These are phyloP conservation scores for Pasiphila rectangulata DNA, from an alignment of 2,888 invertebrate species.

Conservation along the genomic window DNA sequence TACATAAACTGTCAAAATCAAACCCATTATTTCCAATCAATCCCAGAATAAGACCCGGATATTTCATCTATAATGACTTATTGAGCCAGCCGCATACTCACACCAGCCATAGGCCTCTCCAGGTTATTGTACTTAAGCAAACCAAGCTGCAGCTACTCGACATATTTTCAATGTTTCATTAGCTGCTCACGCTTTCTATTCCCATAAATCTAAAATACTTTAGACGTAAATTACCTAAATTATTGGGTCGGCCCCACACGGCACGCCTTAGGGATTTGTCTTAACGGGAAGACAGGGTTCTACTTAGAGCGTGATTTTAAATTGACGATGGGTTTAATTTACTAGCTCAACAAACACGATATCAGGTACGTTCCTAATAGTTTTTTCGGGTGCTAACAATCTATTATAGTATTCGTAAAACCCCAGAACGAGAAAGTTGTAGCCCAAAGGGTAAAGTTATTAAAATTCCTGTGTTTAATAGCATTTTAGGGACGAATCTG, in stretches of 20 bases:
- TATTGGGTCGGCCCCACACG: constrained; percentile 39
- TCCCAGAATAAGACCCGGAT: too few species aligned
- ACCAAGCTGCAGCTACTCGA: constrained; percentile 7
- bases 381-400: constrained; percentile 18
- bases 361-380: background rate
- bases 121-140: constrained; percentile 25
- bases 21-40: too few species aligned
- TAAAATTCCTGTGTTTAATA: constrained; percentile 16
- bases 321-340: constrained; percentile 6
- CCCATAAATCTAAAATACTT: constrained; percentile 40
- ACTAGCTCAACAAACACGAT: constrained; percentile 12
- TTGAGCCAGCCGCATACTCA: background rate
- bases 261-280: constrained; percentile 32
- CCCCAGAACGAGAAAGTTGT: constrained; percentile 8
- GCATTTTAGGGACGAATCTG: constrained; percentile 3
- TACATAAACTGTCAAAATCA: too few species aligned
- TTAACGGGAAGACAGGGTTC: constrained; percentile 13
- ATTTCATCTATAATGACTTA: too few species aligned
- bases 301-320: constrained; percentile 19
- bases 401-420: constrained; percentile 9
- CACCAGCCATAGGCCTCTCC: constrained; percentile 13
- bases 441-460: constrained; percentile 4
- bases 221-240: constrained; percentile 46
- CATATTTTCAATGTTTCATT: constrained; percentile 35
- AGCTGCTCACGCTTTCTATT: constrained; percentile 32